Evolutionary conservation across 2,888 invertebrate genomes (phyloP), one percentile per base, ranked within the genome.

Genomic region (Mayetiola destructor): DNA sequence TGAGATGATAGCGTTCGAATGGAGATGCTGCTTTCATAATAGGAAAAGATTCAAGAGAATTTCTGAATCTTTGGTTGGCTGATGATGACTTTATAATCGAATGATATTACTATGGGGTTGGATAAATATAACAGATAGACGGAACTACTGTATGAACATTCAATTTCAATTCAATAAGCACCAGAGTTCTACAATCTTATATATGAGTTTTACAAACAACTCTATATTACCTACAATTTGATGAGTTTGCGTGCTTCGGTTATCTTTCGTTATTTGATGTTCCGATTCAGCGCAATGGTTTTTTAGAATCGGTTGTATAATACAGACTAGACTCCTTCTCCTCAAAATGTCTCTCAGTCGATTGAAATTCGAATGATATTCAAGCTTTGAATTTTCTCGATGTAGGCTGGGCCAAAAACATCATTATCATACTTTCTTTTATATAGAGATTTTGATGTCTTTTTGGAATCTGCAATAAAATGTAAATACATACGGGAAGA

Each of bases 51-150:
- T 42, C 27, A 23, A 48, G 27, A 27, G 48, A 27, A 27, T 48
- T 48, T 48, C 48, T 27, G 27, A 27, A 48, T 48, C 27, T 48
- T 48, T 48, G 48, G 48, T 48, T 48, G 48, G 48, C 27, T 23
- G 27, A 48, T 27, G 48, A 48, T 48, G 48, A 48, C 27, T 48
- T 48, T 8, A 6, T 23, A 23, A 48, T 48, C 48, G n/a, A n/a
- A 48, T 48, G 48, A 48, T 48, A 48, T 23, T 27, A 48, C 48
- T 48, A 27, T 48, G 48, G 48, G 48, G 48, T 48, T 48, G 48
- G 48, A 48, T 48, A 39, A 39, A 37, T 37, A 37, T 37, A 37
- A 16, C 8, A 37, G n/a, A n/a, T n/a, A n/a, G n/a, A n/a, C n/a
- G n/a, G n/a, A n/a, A n/a, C n/a, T n/a, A n/a, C n/a, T n/a, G n/a